Evolutionary conservation across 2,888 invertebrate genomes (phyloP), one percentile per base, ranked within the genome.

Genomic region (Esperia sulphurella): DNA sequence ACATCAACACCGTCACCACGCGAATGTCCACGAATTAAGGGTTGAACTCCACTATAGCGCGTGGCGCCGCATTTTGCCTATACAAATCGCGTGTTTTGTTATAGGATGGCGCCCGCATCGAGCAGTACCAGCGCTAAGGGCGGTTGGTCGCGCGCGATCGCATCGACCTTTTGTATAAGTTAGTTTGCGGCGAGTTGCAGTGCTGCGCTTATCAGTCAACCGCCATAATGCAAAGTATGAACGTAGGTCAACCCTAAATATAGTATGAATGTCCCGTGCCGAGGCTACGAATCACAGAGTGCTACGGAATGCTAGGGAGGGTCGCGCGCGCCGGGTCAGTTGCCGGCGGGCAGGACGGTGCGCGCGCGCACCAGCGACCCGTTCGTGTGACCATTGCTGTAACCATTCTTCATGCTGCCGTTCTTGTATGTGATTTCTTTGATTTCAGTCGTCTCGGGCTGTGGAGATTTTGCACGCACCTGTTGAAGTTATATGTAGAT

Each of bases 261-360:
- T 51, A 55, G 50, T 48, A 55, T 52, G 50, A 55, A 55, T 38
- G 66, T 65, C 61, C 62, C 59, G 59, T 59, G 60, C 57, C 51
- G 57, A 61, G 65, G 68, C 63, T 66, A 68, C 58, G 65, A 64
- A 77, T 79, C 79, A 80, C 79, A 80, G 79, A 69, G 55, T 64
- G 65, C 46, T 65, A 63, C 61, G 73, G 78, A 72, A 71, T 71
- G 78, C 64, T 61, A 55, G 48, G 54, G 59, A 3, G 54, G 58
- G 53, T 58, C 60, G 57, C 64, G 48, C 57, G 65, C 44, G 63
- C 67, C 52, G 53, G 69, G 83, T 86, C 86, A 87, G 86, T 88
- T 86, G 59, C 88, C 85, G 59, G 86, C 87, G 39, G 87, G 84
- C 61, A 87, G 78, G 52, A 85, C 83, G 47, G 87, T 80, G 53